phyloP scores from a whole-genome alignment of 2,113 vertebrate species.

The Riparia riparia region DNA sequence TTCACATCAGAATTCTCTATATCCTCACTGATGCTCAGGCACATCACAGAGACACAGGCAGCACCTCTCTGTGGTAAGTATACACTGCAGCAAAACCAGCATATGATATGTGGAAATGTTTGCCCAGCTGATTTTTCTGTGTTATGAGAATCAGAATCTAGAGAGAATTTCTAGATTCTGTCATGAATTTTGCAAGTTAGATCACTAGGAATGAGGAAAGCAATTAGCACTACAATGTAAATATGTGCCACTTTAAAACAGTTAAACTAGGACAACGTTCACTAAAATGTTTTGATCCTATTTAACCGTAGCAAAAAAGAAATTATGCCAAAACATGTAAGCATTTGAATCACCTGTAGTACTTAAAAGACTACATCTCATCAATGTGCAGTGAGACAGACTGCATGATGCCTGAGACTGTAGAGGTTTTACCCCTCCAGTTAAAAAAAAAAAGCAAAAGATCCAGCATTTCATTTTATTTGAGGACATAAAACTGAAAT shows the following conservation, averaged over 20 bases:
- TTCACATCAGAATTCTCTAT: background rate
- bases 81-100: background rate
- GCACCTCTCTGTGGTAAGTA: background rate
- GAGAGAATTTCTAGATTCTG: background rate
- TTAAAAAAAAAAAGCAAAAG: background rate
- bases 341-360: background rate
- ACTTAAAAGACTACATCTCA: background rate
- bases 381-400: background rate
- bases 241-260: background rate
- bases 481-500: background rate
- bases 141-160: background rate
- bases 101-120: background rate
- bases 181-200: background rate
- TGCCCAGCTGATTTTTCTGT: background rate
- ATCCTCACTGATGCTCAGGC: background rate
- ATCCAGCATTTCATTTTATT: background rate
- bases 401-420: background rate
- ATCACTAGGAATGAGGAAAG: background rate
- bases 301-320: background rate
- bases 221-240: background rate
- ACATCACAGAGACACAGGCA: background rate
- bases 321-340: background rate
- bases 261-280: background rate
- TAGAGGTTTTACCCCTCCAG: background rate
- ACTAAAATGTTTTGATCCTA: background rate